Evolutionary conservation across 2,797 vertebrate species (phyloP), one percentile per base, ranked within the genome.

Genomic region (Platyrinchus mystaceus): DNA sequence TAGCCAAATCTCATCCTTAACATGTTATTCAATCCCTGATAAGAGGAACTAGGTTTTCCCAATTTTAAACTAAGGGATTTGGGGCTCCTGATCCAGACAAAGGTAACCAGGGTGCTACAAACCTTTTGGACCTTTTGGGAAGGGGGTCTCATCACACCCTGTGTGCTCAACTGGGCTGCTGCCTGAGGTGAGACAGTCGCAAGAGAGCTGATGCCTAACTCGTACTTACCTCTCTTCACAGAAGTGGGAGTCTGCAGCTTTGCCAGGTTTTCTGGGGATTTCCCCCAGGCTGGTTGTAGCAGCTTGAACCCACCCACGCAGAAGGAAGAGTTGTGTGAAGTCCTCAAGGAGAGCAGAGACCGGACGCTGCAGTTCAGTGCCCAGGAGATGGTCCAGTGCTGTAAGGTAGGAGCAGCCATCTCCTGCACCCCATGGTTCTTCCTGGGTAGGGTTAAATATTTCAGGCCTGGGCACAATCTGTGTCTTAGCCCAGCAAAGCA

Each of bases 231-330:
- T 92, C 37, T 95, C 36, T 77, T 71, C 37, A 26, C 91, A 98
- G 98, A 98, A 77, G 98, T 98, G 76, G 98, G 98, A 4, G 69
- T 98, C 47, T 98, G 98, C 95, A 98, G 98, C 93, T 98, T 98
- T 28, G 97, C 98, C 95, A 96, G 97, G 47, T 97, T 98, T 89
- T 97, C 93, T 1, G 96, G 96, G 41, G 97, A 95, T 53, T 96
- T 97, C 69, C 66, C 93, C 68, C 96, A 92, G 53, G 64, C 41
- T 52, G 95, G 88, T 1, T 87, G 79, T 6, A 87, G 94, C 77
- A 80, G 81, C 6, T 21, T 88, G 68, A 95, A 77, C 22, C 69
- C 66, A 5, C 49, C 67, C 8, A 56, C 46, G 0, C 84, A 32
- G 52, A 90, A 76, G 5, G 90, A 94, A 21, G 69, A 44, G 20